Evolutionary conservation across 2,113 vertebrate genomes (phyloP).

Genomic region (Micronisus gabar): DNA sequence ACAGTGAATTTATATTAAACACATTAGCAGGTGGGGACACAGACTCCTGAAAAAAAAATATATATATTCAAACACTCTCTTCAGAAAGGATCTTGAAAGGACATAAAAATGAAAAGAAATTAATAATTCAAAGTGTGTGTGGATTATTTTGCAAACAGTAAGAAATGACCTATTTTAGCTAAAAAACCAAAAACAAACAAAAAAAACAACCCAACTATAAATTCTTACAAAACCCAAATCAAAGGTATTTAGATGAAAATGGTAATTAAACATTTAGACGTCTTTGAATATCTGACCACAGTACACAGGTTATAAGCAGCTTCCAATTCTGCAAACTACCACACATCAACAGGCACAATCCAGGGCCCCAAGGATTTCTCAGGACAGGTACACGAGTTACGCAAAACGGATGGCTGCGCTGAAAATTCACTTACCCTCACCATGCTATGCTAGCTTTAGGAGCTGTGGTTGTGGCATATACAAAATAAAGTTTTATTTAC

Average conservation of each 20-base stretch:
- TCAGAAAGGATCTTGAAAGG: not conserved
- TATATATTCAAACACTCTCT: not conserved
- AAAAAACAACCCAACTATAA: not conserved
- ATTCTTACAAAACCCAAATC: not conserved
- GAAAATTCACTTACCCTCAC: not conserved
- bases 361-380: not conserved
- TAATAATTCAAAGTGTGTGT: not conserved
- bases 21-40: not conserved
- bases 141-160: not conserved
- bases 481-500: accelerated
- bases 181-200: not conserved
- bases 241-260: not conserved
- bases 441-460: not conserved
- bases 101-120: not conserved
- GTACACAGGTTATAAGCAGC: not conserved
- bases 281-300: not conserved
- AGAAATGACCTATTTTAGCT: not conserved
- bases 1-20: not conserved
- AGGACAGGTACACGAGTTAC: accelerated
- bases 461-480: accelerated
- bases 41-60: not conserved
- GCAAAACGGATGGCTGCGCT: accelerated
- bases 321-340: not conserved
- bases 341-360: not conserved
- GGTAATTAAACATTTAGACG: not conserved